Percentiles rank a stretch among this genome's conserved stretches.
These are phyloP conservation scores for Epizoanthus illoricatus DNA, from an alignment of 92 coral and sea anemone genomes.

Conservation along the genomic window DNA sequence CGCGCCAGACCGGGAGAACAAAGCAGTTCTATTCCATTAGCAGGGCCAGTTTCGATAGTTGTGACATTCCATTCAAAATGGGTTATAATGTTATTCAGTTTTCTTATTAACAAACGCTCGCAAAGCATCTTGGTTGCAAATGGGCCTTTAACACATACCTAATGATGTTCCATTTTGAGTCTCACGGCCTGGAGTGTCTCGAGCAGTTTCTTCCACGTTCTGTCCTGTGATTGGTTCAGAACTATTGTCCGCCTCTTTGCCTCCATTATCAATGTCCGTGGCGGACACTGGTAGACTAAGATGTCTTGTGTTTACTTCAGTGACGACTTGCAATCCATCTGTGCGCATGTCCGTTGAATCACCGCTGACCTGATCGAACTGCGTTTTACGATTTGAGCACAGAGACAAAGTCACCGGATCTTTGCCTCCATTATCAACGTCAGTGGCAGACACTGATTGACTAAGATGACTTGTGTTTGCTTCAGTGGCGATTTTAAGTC, in stretches of 20 bases:
- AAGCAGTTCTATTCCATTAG: no score
- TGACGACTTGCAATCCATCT: neutral
- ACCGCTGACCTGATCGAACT: neutral
- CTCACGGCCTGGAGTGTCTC: neutral
- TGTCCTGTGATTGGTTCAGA: neutral
- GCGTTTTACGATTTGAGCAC: constrained; percentile 5
- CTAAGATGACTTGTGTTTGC: neutral
- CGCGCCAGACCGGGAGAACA: no score
- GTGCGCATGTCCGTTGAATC: neutral
- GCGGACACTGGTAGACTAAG: neutral
- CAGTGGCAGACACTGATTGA: no score
- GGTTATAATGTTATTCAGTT: no score
- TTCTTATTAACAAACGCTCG: no score
- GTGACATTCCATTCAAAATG: neutral
- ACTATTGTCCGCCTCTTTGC: neutral
- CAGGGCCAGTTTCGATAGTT: no score
- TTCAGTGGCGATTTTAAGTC: neutral
- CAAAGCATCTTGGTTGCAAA: no score
- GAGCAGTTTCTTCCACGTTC: neutral
- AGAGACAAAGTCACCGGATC: neutral
- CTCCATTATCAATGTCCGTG: neutral
- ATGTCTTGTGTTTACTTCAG: neutral
- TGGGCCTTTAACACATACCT: neutral
- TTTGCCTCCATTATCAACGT: no score
- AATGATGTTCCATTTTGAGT: neutral